Evolutionary conservation across 2,888 invertebrate species (phyloP).

Genomic region (Thelaira solivaga): DNA sequence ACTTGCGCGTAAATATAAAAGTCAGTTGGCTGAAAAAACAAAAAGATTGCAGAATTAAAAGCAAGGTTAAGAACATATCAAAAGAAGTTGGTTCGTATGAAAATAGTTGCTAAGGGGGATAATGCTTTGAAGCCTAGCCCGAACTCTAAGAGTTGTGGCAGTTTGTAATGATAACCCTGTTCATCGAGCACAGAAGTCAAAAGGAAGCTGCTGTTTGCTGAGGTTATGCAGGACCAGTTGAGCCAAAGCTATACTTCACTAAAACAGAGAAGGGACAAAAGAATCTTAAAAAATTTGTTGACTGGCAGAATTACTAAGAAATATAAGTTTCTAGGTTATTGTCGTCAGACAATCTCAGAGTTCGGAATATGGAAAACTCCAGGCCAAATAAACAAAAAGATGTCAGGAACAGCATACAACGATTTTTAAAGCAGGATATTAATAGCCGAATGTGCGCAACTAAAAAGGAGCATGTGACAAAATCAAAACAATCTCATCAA

Average conservation of each 20-base stretch:
- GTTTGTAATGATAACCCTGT: slow-evolving; percentile 6
- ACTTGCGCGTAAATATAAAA: neutral
- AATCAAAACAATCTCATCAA: neutral
- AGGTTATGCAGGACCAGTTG: slow-evolving; percentile 16
- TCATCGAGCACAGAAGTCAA: neutral
- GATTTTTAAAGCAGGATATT: slow-evolving; percentile 3
- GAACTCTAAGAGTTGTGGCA: slow-evolving; percentile 17
- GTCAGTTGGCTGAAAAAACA: neutral
- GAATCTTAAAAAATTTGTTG: slow-evolving; percentile 12
- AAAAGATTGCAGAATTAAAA: neutral
- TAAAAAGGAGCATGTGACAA: neutral
- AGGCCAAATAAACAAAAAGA: slow-evolving; percentile 30
- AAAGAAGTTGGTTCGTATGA: slow-evolving; percentile 15
- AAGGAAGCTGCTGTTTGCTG: slow-evolving; percentile 6
- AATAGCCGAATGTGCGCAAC: neutral
- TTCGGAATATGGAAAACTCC: slow-evolving; percentile 2
- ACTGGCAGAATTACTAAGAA: slow-evolving; percentile 5
- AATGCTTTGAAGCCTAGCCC: slow-evolving; percentile 14
- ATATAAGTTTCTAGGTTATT: neutral
- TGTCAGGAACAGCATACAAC: slow-evolving; percentile 6
- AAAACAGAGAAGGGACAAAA: slow-evolving; percentile 15
- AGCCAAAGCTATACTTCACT: slow-evolving; percentile 9
- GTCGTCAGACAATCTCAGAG: slow-evolving; percentile 1
- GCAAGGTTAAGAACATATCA: slow-evolving; percentile 6
- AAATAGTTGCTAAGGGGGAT: slow-evolving; percentile 9